Evolutionary conservation across 2,797 vertebrate genomes (phyloP).

Genomic region (Esox masquinongy): DNA sequence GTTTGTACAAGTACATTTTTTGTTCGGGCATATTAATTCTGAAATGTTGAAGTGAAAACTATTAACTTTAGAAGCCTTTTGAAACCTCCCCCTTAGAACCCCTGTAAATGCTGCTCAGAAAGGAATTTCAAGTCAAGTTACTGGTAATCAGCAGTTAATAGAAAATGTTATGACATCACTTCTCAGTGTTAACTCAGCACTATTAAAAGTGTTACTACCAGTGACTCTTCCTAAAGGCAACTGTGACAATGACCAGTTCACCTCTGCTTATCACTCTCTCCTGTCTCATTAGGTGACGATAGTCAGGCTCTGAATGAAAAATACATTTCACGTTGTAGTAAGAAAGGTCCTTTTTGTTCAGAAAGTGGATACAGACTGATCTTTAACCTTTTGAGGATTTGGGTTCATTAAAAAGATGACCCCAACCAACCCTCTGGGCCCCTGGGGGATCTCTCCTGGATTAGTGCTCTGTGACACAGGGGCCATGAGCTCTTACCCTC

Average conservation of each 20-base stretch:
- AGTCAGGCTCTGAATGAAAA: not conserved
- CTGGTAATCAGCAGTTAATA: not conserved
- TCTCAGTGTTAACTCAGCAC: not conserved
- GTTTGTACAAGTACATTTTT: no score
- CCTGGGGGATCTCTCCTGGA: slow-evolving; percentile 10
- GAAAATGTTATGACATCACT: not conserved
- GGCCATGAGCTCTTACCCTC: not conserved
- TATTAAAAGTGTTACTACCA: not conserved
- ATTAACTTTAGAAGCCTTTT: no score
- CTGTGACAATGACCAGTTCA: not conserved
- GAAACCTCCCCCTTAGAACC: not conserved
- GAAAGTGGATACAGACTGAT: slow-evolving; percentile 33
- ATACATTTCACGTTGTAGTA: slow-evolving; percentile 15
- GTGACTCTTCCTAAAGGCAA: not conserved
- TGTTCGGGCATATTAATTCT: no score
- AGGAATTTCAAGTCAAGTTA: not conserved
- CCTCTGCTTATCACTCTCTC: not conserved
- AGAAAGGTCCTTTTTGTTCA: slow-evolving; percentile 16
- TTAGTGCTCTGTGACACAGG: slow-evolving; percentile 18
- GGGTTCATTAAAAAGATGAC: slow-evolving; percentile 23
- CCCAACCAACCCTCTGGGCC: slow-evolving; percentile 2
- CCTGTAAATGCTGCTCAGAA: not conserved
- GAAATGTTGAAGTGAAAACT: no score
- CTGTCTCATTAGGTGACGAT: not conserved
- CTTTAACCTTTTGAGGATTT: slow-evolving; percentile 28